Percentiles rank a stretch among this genome's conserved stretches.
Evolutionary conservation across 2,888 invertebrate species (phyloP).

Genomic region (Trichopria drosophilae): DNA sequence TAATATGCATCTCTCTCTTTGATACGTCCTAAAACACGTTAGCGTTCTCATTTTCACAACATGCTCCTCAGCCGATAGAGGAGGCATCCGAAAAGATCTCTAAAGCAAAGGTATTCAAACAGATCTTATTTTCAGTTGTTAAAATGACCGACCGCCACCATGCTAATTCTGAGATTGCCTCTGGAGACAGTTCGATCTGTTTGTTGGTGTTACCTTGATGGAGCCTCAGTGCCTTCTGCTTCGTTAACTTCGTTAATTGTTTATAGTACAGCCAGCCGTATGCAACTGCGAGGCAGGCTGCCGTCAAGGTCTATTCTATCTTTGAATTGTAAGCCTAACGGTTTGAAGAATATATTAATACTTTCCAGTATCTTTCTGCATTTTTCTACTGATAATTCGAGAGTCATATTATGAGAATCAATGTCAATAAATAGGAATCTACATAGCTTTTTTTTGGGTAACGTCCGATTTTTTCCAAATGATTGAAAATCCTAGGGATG

Average conservation of each 20-base stretch:
- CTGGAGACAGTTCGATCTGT: no score
- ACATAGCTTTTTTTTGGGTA: background rate
- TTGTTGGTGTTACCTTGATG: no score
- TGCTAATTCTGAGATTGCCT: background rate
- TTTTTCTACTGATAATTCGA: background rate
- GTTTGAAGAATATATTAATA: background rate
- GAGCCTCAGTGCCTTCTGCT: no score
- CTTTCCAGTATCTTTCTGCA: background rate
- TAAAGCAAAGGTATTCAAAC: background rate
- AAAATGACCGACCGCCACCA: background rate
- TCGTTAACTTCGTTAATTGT: background rate
- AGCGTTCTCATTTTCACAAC: background rate
- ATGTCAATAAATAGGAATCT: background rate
- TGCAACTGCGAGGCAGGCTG: conserved; percentile 24
- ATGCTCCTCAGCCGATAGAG: background rate
- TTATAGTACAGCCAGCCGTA: conserved; percentile 27
- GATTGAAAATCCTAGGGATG: conserved; percentile 1
- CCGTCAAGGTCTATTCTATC: conserved; percentile 11
- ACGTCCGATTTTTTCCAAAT: background rate
- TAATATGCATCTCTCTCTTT: background rate
- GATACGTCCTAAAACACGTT: background rate
- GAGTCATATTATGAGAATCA: no score
- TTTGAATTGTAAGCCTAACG: background rate
- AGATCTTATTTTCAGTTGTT: background rate
- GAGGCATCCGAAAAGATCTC: no score